Conservation (phyloP, 2,797 vertebrate genomes). For the Protosalanx chinensis region DNA sequence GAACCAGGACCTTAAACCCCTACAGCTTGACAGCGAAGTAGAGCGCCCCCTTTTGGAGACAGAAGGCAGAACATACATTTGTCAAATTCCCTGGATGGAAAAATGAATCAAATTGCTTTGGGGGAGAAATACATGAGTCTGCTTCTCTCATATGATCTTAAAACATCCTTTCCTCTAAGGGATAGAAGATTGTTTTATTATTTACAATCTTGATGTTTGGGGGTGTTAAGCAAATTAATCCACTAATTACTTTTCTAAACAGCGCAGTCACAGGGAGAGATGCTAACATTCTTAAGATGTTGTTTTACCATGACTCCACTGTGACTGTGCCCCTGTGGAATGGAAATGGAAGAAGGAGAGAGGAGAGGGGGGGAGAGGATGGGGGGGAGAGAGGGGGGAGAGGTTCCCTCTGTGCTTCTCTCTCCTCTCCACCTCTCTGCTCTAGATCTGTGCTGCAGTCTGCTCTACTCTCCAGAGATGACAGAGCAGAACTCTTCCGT, state of each 20-base stretch:
- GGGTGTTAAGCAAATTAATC: constrained; percentile 20
- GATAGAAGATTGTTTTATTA: constrained; percentile 7
- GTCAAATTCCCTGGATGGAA: background rate
- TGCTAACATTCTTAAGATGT: constrained; percentile 7
- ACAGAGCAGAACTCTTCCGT: background rate
- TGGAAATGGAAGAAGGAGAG: background rate
- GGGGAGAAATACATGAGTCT: background rate
- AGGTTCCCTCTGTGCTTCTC: background rate
- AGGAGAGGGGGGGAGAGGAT: background rate
- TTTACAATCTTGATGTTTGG: background rate
- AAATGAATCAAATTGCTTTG: background rate
- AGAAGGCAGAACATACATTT: background rate
- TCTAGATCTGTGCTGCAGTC: no score
- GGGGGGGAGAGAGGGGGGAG: background rate
- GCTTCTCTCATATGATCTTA: constrained; percentile 4
- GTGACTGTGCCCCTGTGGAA: background rate
- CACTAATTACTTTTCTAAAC: constrained; percentile 23
- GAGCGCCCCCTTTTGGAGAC: background rate
- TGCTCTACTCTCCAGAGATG: no score
- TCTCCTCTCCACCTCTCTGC: no score
- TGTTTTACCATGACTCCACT: background rate
- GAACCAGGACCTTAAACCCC: no score
- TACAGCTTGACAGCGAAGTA: background rate
- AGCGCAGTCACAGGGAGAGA: constrained; percentile 13
- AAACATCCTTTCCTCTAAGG: background rate